These are phyloP conservation scores for Bicyclus anynana DNA, from an alignment of 1,140 invertebrate species.

Conservation along the genomic window DNA sequence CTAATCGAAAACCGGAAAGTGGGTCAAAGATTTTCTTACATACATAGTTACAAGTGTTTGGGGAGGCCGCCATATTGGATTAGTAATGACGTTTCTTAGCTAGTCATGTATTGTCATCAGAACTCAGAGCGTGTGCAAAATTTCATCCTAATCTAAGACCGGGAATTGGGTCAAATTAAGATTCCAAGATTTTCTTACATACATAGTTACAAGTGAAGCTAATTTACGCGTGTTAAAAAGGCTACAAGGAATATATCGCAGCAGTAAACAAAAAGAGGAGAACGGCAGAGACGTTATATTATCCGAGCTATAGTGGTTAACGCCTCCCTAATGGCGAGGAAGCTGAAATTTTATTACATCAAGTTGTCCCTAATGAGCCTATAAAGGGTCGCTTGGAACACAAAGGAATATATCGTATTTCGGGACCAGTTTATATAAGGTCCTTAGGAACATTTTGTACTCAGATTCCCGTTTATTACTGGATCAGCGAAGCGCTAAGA, in stretches of 20 bases:
- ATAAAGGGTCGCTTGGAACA: conserved; percentile 7
- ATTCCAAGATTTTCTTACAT: too few relatives aligned
- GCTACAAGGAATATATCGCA: neutral
- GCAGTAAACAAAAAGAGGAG: neutral
- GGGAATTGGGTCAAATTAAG: too few relatives aligned
- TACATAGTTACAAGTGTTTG: too few relatives aligned
- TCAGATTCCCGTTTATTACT: neutral
- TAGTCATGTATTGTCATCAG: too few relatives aligned
- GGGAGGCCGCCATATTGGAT: too few relatives aligned
- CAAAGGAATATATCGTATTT: conserved; percentile 16
- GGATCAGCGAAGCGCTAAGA: neutral
- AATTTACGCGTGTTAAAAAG: too few relatives aligned
- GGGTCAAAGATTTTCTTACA: too few relatives aligned
- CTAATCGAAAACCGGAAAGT: too few relatives aligned
- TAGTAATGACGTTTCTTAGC: too few relatives aligned
- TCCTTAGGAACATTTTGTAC: neutral
- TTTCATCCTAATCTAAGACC: too few relatives aligned
- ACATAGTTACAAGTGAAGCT: too few relatives aligned
- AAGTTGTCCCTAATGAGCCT: conserved; percentile 15
- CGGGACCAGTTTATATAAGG: conserved; percentile 4
- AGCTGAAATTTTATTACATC: conserved; percentile 9
- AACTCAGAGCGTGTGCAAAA: too few relatives aligned
- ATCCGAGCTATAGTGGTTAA: neutral
- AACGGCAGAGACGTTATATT: neutral
- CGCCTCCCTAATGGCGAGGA: neutral